Percentiles rank a stretch among this genome's conserved stretches.
These are phyloP conservation scores for Pristis pectinata DNA, from an alignment of 2,797 vertebrate genomes.

Conservation along the genomic window DNA sequence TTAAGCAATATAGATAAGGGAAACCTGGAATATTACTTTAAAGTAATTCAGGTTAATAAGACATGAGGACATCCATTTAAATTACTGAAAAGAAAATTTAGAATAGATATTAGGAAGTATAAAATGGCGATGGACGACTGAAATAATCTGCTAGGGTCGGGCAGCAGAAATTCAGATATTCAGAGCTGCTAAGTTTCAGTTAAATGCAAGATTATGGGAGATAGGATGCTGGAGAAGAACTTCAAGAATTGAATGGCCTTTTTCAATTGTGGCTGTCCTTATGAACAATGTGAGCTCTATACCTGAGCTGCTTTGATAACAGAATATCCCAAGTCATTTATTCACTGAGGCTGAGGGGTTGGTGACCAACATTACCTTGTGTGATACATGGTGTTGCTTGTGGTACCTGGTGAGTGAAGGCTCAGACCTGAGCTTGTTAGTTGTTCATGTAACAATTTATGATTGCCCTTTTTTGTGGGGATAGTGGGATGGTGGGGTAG, in stretches of 20 bases:
- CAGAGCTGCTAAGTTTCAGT: neutral
- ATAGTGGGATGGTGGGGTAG: too few relatives aligned
- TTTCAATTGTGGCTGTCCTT: neutral
- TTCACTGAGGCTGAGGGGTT: neutral
- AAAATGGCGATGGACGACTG: neutral
- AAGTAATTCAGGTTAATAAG: neutral
- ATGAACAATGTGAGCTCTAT: neutral
- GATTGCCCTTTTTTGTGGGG: neutral
- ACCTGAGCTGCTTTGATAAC: neutral
- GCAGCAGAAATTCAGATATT: neutral
- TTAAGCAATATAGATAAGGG: conserved; percentile 2
- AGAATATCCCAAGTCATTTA: neutral
- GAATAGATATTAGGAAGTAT: neutral
- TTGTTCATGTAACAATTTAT: neutral
- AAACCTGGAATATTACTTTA: neutral
- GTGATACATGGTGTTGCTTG: neutral
- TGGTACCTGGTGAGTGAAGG: neutral
- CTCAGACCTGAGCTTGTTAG: neutral
- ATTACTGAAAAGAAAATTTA: neutral
- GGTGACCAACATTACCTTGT: neutral
- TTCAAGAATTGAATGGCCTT: neutral
- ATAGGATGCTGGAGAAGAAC: neutral
- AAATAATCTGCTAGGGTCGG: neutral
- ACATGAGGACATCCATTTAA: neutral
- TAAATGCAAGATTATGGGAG: neutral